These are phyloP conservation scores for Rhinella marina DNA, from an alignment of 2,797 vertebrate species.

Conservation along the genomic window DNA sequence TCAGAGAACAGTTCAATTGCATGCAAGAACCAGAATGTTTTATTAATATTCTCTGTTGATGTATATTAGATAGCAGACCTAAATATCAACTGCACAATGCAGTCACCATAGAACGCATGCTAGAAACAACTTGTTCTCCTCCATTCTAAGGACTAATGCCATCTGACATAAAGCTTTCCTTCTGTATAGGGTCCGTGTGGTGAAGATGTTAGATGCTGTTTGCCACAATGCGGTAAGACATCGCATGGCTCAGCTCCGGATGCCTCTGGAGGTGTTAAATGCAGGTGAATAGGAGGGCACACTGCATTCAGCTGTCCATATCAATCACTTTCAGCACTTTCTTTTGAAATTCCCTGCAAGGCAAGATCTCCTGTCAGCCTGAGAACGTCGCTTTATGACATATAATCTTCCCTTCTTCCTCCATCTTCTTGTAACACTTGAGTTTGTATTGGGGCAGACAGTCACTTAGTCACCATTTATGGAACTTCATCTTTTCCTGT, in stretches of 20 bases:
- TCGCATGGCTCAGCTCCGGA: constrained; percentile 27
- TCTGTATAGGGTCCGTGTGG: not conserved
- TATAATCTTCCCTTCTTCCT: constrained; percentile 11
- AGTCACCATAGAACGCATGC: not conserved
- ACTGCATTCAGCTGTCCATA: constrained; percentile 35
- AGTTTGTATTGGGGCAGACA: not conserved
- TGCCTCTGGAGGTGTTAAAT: constrained; percentile 48
- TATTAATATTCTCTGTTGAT: not conserved
- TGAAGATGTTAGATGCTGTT: constrained; percentile 36
- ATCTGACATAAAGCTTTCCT: constrained; percentile 19
- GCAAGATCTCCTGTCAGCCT: constrained; percentile 39
- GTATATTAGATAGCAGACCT: not conserved
- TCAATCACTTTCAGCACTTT: constrained; percentile 53
- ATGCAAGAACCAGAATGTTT: not conserved
- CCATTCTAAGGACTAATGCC: not conserved
- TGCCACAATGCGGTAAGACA: constrained; percentile 13
- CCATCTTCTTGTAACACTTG: constrained; percentile 4
- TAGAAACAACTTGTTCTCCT: not conserved
- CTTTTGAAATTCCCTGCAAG: constrained; percentile 26
- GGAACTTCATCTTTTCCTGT: constrained; percentile 24
- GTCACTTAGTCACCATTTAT: constrained; percentile 36
- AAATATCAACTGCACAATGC: not conserved
- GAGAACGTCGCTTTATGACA: constrained; percentile 41
- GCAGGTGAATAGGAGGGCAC: constrained; percentile 58
- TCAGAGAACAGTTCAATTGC: not conserved